Base-by-base conservation (phyloP, 2,888 invertebrate species). In the Napeogenes inachia region DNA sequence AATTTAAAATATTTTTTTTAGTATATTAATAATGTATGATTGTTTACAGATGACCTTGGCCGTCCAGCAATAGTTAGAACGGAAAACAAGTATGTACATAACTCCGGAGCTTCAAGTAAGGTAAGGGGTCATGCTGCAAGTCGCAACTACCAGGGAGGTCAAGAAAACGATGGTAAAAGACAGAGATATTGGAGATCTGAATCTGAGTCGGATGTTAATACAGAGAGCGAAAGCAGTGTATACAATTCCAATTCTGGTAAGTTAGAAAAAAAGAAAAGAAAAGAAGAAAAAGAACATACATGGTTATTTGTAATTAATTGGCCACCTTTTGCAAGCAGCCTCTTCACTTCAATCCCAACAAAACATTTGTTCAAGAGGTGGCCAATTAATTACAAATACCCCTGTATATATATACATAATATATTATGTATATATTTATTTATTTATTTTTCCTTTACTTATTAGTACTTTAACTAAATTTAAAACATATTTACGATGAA, bases 241-340 rank as follows among this genome's bases (percentile, higher is more conserved):
- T 62, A 33, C 45, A 47, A 45, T 50, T 59, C 59, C n/a, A 45
- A 54, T 45, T 50, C 55, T 56, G 62, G 62, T 62, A 59, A 8
- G 42, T 54, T 8, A 53, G 45, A 42, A 12, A 42, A 10, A 2
- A 42, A 21, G 21, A 21, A 21, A 21, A 21, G 21, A 21, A 21
- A 21, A 21, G 21, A 21, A 21, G 21, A 21, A 21, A 21, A 21
- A 21, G 21, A 21, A 21, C 21, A 21, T 21, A 21, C 21, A 21
- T 21, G 21, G 21, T 21, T 21, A 21, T 21, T 21, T 21, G 21
- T 21, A 21, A 21, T 21, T 21, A 21, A 21, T 21, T 21, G 21
- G 21, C 21, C 21, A 21, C 21, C 21, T 21, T 21, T 21, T 21
- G 21, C 21, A 21, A 21, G 21, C 21, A 21, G 21, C 21, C 21